Percentiles rank a stretch among this genome's conserved stretches.
These are phyloP conservation scores for Acleris sparsana DNA, from an alignment of 2,888 invertebrate species.

Conservation along the genomic window DNA sequence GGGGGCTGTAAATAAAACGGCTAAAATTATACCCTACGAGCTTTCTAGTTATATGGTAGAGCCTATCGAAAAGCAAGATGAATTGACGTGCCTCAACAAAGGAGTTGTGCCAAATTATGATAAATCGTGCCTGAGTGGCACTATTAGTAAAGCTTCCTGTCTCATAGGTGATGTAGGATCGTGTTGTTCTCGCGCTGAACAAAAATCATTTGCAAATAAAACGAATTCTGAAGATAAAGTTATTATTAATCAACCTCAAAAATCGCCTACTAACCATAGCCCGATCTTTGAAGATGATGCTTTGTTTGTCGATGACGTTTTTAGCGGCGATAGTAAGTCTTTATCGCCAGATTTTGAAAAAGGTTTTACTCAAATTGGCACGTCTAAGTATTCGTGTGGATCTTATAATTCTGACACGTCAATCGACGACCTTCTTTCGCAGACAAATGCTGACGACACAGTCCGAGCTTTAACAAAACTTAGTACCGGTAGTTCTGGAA, in stretches of 20 bases:
- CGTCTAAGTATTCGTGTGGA: slow-evolving; percentile 78
- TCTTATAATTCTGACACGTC: slow-evolving; percentile 87
- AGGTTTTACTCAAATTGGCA: slow-evolving; percentile 67
- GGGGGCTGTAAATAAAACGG: slow-evolving; percentile 62
- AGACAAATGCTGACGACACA: slow-evolving; percentile 84
- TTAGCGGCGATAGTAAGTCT: slow-evolving; percentile 84
- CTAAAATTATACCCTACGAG: slow-evolving; percentile 75
- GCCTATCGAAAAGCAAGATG: slow-evolving; percentile 71
- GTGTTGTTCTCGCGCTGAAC: slow-evolving; percentile 73
- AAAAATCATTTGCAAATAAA: slow-evolving; percentile 67
- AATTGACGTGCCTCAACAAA: slow-evolving; percentile 67
- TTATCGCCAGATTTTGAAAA: slow-evolving; percentile 83
- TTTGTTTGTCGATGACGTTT: slow-evolving; percentile 84
- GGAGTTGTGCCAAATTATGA: slow-evolving; percentile 75
- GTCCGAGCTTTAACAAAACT: slow-evolving; percentile 77
- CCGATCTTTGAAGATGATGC: slow-evolving; percentile 85
- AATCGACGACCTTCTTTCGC: slow-evolving; percentile 84
- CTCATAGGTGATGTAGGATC: slow-evolving; percentile 74
- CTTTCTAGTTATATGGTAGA: slow-evolving; percentile 80
- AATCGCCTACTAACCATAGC: slow-evolving; percentile 84
- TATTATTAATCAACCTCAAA: slow-evolving; percentile 84
- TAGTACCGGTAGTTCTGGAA: slow-evolving; percentile 76
- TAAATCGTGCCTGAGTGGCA: slow-evolving; percentile 75
- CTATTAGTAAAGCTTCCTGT: slow-evolving; percentile 75
- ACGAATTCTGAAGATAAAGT: slow-evolving; percentile 78